Evolutionary conservation across 2,888 invertebrate genomes (phyloP).

Genomic region (Automeris io): DNA sequence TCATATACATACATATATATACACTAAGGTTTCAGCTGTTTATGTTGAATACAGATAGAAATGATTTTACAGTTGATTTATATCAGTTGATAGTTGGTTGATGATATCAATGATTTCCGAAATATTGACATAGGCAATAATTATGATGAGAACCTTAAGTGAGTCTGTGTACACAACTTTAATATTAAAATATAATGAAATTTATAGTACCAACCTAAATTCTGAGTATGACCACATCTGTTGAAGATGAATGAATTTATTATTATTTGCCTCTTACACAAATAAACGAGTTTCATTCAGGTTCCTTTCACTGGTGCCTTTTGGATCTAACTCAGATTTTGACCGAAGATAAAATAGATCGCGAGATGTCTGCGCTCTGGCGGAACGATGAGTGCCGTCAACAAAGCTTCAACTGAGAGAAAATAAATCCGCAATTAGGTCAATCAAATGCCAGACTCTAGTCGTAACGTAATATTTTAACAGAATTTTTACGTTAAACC

Average conservation of each 20-base stretch:
- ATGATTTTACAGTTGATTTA: no score
- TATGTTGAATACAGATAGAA: no score
- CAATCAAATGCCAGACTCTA: constrained; percentile 62
- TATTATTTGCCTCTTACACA: constrained; percentile 68
- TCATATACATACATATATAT: no score
- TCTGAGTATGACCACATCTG: no score
- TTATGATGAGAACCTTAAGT: no score
- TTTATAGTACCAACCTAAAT: no score
- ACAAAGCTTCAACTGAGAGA: constrained; percentile 52
- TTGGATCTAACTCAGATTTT: constrained; percentile 62
- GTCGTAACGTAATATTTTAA: constrained; percentile 4
- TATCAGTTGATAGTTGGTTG: no score
- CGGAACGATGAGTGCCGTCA: constrained; percentile 45
- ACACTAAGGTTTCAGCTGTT: no score
- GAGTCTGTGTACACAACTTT: no score
- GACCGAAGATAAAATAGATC: constrained; percentile 70
- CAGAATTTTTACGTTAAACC: neutral
- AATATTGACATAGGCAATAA: no score
- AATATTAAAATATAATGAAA: no score
- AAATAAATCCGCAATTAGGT: constrained; percentile 74
- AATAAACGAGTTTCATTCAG: constrained; percentile 62
- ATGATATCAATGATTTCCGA: no score
- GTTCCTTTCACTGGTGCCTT: constrained; percentile 72
- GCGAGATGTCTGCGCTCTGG: constrained; percentile 59
- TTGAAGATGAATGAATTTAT: constrained; percentile 60